These are phyloP conservation scores for Isichthys henryi DNA, from an alignment of 2,113 vertebrate species.

Conservation along the genomic window DNA sequence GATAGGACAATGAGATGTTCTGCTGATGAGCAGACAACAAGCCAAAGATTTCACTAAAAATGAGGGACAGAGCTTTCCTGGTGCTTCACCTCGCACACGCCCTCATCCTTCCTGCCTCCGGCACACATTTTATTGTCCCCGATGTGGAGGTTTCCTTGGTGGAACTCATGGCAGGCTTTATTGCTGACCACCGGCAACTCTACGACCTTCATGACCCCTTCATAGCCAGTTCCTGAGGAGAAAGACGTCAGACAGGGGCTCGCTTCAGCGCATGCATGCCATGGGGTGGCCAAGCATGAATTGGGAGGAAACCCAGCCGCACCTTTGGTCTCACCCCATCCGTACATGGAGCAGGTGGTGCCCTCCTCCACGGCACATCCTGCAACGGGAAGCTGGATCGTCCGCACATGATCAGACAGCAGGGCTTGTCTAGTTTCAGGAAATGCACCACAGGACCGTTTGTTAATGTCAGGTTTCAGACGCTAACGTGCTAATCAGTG, in stretches of 20 bases:
- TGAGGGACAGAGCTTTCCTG: not conserved
- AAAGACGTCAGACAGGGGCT: not conserved
- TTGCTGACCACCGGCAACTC: conserved; percentile 78
- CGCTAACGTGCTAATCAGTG: no score
- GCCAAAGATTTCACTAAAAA: conserved; percentile 12
- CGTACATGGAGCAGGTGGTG: conserved; percentile 14
- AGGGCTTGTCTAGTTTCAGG: not conserved
- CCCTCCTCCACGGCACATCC: conserved; percentile 15
- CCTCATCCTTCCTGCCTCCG: conserved; percentile 73
- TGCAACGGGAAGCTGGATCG: not conserved
- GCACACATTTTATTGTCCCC: conserved; percentile 86
- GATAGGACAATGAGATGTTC: not conserved
- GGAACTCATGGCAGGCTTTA: conserved; percentile 77
- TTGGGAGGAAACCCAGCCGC: not conserved
- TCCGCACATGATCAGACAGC: not conserved
- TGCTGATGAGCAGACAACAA: not conserved
- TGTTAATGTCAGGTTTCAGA: not conserved
- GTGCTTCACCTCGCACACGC: conserved; percentile 82
- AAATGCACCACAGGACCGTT: not conserved
- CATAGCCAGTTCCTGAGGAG: conserved; percentile 65
- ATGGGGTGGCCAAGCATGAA: not conserved
- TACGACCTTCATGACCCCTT: conserved; percentile 75
- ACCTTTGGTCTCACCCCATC: conserved; percentile 23
- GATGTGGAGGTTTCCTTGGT: conserved; percentile 71
- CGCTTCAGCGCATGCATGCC: conserved; percentile 78